These are phyloP conservation scores for Eutolmus rufibarbis DNA, from an alignment of 2,888 invertebrate genomes.

Conservation along the genomic window DNA sequence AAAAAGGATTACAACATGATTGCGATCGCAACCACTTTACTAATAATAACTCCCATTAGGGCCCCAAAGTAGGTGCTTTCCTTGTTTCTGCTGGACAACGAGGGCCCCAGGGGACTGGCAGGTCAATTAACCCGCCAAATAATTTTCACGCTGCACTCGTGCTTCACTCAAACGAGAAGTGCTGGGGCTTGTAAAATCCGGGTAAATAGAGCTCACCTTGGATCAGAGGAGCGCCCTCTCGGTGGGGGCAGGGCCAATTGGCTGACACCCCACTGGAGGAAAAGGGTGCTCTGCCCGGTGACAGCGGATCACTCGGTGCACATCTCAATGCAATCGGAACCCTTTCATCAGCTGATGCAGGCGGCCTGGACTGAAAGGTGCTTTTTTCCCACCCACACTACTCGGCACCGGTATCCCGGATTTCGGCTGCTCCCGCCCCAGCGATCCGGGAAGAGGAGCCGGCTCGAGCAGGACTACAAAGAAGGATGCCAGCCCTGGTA, in stretches of 20 bases:
- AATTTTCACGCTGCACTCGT: background rate
- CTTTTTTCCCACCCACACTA: background rate
- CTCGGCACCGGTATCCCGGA: background rate
- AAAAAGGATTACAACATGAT: background rate
- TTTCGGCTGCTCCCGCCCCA: background rate
- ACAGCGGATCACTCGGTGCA: background rate
- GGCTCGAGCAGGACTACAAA: background rate
- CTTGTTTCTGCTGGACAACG: background rate
- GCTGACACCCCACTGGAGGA: background rate
- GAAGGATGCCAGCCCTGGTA: background rate
- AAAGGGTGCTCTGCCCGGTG: background rate
- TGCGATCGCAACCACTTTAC: background rate
- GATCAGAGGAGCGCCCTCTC: background rate
- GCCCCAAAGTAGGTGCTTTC: background rate
- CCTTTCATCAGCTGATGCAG: background rate
- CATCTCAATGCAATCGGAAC: background rate
- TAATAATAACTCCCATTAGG: background rate
- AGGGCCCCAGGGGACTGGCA: background rate
- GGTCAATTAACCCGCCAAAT: background rate
- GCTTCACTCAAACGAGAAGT: background rate
- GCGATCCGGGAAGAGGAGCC: background rate
- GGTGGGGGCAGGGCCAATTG: too few species aligned
- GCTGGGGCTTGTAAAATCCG: background rate
- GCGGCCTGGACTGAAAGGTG: background rate
- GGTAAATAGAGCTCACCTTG: background rate